Percentiles rank a stretch among this genome's conserved stretches.
Evolutionary conservation across 2,113 vertebrate species (phyloP).

Genomic region (Atherinomorus stipes): DNA sequence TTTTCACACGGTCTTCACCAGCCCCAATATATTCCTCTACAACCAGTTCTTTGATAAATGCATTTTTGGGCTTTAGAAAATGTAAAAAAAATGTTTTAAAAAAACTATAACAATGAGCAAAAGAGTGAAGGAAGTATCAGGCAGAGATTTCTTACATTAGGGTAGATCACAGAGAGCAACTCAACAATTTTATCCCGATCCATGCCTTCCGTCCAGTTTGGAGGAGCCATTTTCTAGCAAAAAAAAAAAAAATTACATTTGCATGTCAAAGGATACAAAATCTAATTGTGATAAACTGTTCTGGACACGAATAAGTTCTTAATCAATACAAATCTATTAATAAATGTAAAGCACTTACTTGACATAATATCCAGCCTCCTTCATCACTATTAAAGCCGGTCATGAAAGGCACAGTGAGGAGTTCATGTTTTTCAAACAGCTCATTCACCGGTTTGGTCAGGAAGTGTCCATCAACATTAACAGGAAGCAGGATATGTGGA

Average conservation of each 20-base stretch:
- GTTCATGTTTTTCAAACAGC: conserved; percentile 31
- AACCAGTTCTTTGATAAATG: too few species aligned
- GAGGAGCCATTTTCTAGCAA: too few species aligned
- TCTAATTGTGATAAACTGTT: neutral
- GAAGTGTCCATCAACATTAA: conserved; percentile 60
- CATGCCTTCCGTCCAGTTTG: conserved; percentile 81
- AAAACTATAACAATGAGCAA: neutral
- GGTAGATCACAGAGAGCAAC: conserved; percentile 3
- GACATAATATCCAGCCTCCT: conserved; percentile 46
- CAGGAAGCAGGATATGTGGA: accelerated
- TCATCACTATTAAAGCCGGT: conserved; percentile 66
- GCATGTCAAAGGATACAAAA: neutral
- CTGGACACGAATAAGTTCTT: neutral
- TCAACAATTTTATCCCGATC: conserved; percentile 48
- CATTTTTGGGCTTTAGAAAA: too few species aligned
- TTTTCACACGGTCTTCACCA: too few species aligned
- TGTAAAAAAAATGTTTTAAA: conserved; percentile 16
- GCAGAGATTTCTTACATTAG: conserved; percentile 67
- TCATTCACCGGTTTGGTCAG: conserved; percentile 56
- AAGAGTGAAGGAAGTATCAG: neutral
- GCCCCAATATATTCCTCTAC: too few species aligned
- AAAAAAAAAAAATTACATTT: neutral
- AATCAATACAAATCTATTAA: neutral
- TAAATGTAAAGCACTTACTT: conserved; percentile 34
- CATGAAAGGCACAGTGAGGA: conserved; percentile 67